Base-by-base conservation (phyloP, 1,140 invertebrate genomes). In the Aethina tumida region DNA sequence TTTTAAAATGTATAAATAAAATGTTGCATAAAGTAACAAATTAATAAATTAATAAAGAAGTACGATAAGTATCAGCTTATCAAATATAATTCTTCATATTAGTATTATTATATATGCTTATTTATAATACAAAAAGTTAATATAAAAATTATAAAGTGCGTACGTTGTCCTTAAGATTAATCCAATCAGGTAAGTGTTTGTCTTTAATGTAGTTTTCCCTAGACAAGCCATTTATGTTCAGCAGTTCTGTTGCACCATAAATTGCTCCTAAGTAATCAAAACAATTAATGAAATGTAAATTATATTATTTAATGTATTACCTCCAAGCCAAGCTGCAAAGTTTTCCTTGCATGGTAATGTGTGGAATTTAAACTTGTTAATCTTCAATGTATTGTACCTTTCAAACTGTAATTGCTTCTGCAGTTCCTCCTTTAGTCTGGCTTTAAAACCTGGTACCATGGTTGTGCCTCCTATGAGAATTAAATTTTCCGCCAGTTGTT, bases 311-410 rank as follows among this genome's bases (percentile, higher is more conserved):
- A 6, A 14, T 26, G 5, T 28, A 15, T 39, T 65, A 79, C 76
- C 83, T 58, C 88, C 87, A 7, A 91, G 62, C 89, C 89, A 93
- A 16, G 78, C 73, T 4, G 79, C 75, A 56, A 81, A 92, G 66
- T 94, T 94, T 33, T 83, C 77, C 56, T 86, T 84, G 24, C 76
- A 77, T 4, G 87, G 86, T 13, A 79, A 65, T 8, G 67, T 67
- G 54, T 90, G 86, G 54, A 91, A 84, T 57, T 79, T 80, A 49
- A 89, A 83, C n/a, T 60, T 67, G 41, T 73, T 65, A 9, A 86
- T 56, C 46, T 74, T 71, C 13, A 87, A 63, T 42, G 73, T 70
- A 6, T 68, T 65, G 55, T 90, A 89, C 12, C 71, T 52, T 15
- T 71, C 64, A 32, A 71, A 71, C n/a, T 73, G 62, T 0, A 80